These are phyloP conservation scores for Flexamia atlantica DNA, from an alignment of 2,888 invertebrate genomes.

Conservation along the genomic window DNA sequence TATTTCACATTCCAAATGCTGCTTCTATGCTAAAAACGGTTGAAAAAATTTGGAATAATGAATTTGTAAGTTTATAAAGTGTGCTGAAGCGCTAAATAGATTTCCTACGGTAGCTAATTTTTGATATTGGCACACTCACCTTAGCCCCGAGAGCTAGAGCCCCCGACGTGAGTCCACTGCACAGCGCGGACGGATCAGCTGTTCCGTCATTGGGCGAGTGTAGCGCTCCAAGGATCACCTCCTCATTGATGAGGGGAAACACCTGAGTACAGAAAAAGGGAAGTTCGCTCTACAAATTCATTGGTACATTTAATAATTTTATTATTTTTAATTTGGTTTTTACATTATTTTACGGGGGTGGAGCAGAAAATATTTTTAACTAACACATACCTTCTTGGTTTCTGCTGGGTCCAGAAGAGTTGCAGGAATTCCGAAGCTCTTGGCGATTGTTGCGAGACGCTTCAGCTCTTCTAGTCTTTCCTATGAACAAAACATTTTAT, in stretches of 20 bases:
- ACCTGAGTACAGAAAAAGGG: constrained; percentile 71
- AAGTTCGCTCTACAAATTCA: not conserved
- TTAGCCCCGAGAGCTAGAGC: constrained; percentile 85
- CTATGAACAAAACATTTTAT: constrained; percentile 74
- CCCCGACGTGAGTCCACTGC: constrained; percentile 85
- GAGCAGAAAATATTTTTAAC: too few relatives aligned
- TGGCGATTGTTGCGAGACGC: constrained; percentile 88
- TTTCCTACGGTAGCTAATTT: too few relatives aligned
- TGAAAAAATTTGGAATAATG: too few relatives aligned
- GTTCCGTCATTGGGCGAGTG: constrained; percentile 90
- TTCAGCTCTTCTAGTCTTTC: constrained; percentile 90
- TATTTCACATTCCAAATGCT: too few relatives aligned
- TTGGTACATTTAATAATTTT: not conserved
- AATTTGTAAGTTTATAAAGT: too few relatives aligned
- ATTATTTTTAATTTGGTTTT: too few relatives aligned
- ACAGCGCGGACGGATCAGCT: constrained; percentile 90
- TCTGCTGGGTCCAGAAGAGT: constrained; percentile 84
- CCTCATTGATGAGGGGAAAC: constrained; percentile 87
- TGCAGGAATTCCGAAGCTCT: constrained; percentile 87
- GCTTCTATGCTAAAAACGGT: too few relatives aligned
- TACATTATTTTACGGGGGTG: too few relatives aligned
- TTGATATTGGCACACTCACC: constrained; percentile 75
- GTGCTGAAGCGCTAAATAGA: too few relatives aligned
- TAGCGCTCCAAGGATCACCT: constrained; percentile 86
- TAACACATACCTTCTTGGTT: constrained; percentile 78